Conservation (phyloP, 2,888 invertebrate genomes). For the Alcis repandata region DNA sequence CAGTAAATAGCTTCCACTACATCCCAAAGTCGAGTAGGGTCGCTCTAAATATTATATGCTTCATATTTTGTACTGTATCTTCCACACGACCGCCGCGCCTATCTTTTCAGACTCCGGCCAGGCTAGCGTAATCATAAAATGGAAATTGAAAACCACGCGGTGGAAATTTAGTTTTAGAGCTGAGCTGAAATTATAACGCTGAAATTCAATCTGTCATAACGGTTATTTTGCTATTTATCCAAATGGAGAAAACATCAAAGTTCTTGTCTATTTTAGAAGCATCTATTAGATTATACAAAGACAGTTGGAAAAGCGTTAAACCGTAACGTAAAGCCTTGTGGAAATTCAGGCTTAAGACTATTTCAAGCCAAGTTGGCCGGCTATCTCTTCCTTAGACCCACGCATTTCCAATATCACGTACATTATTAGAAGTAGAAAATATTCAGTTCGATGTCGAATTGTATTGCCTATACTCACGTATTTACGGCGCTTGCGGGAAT, state of each 20-base stretch:
- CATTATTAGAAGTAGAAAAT: background rate
- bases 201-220: conserved; percentile 25
- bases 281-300: background rate
- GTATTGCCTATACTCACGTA: conserved; percentile 32
- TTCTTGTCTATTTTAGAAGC: background rate
- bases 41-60: conserved; percentile 31
- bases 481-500: conserved; percentile 54
- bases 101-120: conserved; percentile 33
- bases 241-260: background rate
- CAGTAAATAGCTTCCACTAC: conserved; percentile 35
- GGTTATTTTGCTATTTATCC: background rate
- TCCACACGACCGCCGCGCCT: conserved; percentile 27
- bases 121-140: conserved; percentile 36
- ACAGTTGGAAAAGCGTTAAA: background rate
- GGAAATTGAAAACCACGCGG: conserved; percentile 38
- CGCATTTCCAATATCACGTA: background rate
- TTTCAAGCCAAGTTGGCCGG: too few species aligned
- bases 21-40: conserved; percentile 22
- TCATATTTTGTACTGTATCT: conserved; percentile 37
- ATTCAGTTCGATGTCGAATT: conserved; percentile 12
- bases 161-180: conserved; percentile 36
- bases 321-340: background rate
- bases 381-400: background rate
- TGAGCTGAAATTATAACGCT: conserved; percentile 14
- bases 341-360: too few species aligned